Base-by-base conservation (phyloP, 2,888 invertebrate species). In the Plebejus argus region DNA sequence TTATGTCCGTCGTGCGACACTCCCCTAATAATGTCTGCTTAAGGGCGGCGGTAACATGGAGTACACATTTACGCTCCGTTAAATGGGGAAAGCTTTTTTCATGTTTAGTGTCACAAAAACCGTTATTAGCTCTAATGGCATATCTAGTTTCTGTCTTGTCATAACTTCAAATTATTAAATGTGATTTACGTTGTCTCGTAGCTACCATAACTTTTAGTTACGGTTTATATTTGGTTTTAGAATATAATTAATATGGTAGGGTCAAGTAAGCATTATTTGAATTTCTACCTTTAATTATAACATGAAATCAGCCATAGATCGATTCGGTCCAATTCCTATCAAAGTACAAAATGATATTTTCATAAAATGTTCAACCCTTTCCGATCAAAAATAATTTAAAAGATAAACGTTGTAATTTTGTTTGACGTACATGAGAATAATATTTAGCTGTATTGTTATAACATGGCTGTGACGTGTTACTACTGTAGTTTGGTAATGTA, bases 71-170 rank as follows among this genome's bases (percentile, higher is more conserved):
- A 93, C 93, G 93, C 91, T 91, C 91, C 92, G 92, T 91, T 93
- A 93, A 94, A 93, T 89, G 92, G 90, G 88, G 85, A 93, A 93
- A 93, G 94, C 93, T 93, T 93, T 93, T 94, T 93, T 93, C 92
- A 91, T 94, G 93, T 92, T 92, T 93, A 92, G 92, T 93, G 94
- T 93, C 94, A 92, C 92, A 92, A 93, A 92, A 93, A 93, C 91
- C 92, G 92, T 93, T 94, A 94, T 93, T 93, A 93, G 94, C 89
- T 86, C 91, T 90, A 92, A 90, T 91, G 92, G 92, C 66, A 18
- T 70, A 66, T 49, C 75, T 56, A 49, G 74, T 71, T 74, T 72
- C 61, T 74, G 45, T 77, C 28, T 56, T n/a, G 45, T 56, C 70
- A 77, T 77, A 72, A 77, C 39, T 71, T 79, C 83, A 83, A 85